Conservation (phyloP, 2,888 invertebrate genomes). For the Leuctra nigra region DNA sequence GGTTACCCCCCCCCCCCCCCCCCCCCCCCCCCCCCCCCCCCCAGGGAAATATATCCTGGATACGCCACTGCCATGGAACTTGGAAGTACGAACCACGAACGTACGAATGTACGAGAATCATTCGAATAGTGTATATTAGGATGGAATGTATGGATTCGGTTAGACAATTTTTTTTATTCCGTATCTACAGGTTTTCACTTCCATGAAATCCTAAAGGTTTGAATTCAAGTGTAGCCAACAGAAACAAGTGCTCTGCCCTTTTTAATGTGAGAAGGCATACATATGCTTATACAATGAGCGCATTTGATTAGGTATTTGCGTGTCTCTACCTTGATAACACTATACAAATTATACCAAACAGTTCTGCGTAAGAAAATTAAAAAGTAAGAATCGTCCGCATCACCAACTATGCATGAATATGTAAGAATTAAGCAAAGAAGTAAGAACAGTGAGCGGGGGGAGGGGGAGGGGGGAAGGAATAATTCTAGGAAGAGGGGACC, state of each 20-base stretch:
- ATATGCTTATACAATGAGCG: background rate
- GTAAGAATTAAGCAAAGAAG: background rate
- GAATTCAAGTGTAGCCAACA: too few relatives aligned
- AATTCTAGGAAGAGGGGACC: background rate
- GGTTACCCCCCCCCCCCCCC: too few relatives aligned
- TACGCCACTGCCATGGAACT: too few relatives aligned
- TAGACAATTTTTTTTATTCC: too few relatives aligned
- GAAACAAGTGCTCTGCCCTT: background rate
- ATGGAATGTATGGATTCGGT: too few relatives aligned
- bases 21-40: too few relatives aligned
- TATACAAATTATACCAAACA: conserved; percentile 1
- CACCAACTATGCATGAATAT: background rate
- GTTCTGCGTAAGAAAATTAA: conserved; percentile 1
- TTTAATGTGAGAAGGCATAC: background rate
- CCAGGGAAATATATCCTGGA: too few relatives aligned
- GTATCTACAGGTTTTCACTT: too few relatives aligned
- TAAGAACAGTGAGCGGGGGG: background rate
- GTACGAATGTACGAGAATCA: too few relatives aligned
- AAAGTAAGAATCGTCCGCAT: background rate
- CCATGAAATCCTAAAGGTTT: too few relatives aligned
- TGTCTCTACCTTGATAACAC: background rate
- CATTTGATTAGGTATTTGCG: conserved; percentile 2
- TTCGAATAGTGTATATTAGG: too few relatives aligned
- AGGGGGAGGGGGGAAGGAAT: background rate
- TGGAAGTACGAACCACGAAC: too few relatives aligned